Conservation (phyloP, 2,888 invertebrate genomes). For the Phaedon cochleariae region DNA sequence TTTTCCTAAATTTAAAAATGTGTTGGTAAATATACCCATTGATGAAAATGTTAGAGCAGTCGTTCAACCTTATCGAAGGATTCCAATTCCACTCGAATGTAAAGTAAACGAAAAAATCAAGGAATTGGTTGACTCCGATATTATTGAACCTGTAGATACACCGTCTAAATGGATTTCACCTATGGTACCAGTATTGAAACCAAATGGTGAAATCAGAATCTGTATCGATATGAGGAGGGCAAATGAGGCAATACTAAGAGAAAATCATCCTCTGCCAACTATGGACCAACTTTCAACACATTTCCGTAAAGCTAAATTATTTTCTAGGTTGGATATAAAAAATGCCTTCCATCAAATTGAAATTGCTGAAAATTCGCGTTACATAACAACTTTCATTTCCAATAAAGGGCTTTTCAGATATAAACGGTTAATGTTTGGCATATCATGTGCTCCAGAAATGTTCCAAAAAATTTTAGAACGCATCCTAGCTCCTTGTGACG, state of each 20-base stretch:
- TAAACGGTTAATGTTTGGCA: conserved; percentile 32
- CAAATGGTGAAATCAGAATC: conserved; percentile 46
- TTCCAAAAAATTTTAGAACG: conserved; percentile 21
- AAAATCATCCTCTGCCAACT: conserved; percentile 44
- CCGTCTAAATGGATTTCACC: conserved; percentile 53
- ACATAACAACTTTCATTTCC: conserved; percentile 37
- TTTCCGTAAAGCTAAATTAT: conserved; percentile 42
- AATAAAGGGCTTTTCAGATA: conserved; percentile 27
- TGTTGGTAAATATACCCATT: conserved; percentile 33
- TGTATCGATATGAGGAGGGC: conserved; percentile 55
- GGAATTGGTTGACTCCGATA: conserved; percentile 45
- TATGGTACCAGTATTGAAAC: conserved; percentile 48
- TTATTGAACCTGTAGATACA: conserved; percentile 51
- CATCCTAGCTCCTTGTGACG: neutral
- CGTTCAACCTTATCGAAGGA: conserved; percentile 33
- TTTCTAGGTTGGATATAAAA: conserved; percentile 29
- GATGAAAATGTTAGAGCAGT: conserved; percentile 36
- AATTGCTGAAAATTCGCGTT: conserved; percentile 26
- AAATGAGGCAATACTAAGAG: conserved; percentile 49
- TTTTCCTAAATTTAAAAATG: conserved; percentile 25
- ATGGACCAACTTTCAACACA: conserved; percentile 43
- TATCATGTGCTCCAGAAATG: conserved; percentile 21
- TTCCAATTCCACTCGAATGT: conserved; percentile 32
- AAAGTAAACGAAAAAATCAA: conserved; percentile 37
- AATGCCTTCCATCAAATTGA: conserved; percentile 35